Evolutionary conservation across 2,113 vertebrate species (phyloP).

Genomic region (Dendropsophus ebraccatus): DNA sequence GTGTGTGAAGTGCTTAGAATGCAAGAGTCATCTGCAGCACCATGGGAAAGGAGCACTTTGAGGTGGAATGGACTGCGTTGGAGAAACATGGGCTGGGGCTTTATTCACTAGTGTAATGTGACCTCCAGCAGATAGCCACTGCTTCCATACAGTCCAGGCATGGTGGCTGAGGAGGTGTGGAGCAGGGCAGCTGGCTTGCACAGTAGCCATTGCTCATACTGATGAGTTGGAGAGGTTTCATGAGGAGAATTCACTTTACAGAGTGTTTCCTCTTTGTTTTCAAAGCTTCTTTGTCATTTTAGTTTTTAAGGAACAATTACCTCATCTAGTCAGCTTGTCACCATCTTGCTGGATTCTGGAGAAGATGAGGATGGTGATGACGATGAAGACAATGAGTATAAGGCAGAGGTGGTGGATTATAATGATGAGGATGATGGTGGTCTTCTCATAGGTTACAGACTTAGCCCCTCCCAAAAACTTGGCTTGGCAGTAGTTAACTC

Average conservation of each 20-base stretch:
- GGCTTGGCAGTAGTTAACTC: no score
- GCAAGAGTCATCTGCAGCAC: constrained; percentile 85
- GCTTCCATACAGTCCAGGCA: constrained; percentile 82
- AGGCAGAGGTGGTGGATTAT: no score
- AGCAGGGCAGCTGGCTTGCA: constrained; percentile 75
- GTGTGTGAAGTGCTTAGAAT: constrained; percentile 83
- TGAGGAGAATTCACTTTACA: background rate
- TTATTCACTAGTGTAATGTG: constrained; percentile 88
- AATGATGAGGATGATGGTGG: no score
- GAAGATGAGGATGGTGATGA: no score
- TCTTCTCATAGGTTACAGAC: no score
- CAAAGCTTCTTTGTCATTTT: no score
- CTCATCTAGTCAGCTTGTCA: no score
- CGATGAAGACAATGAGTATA: no score
- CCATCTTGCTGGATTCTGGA: no score
- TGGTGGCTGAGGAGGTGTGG: constrained; percentile 76
- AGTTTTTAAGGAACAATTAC: no score
- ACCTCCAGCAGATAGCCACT: constrained; percentile 85
- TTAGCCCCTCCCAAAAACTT: no score
- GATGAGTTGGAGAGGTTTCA: constrained; percentile 63
- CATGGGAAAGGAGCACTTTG: constrained; percentile 84
- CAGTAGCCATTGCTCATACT: constrained; percentile 71
- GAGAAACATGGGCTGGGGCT: constrained; percentile 90
- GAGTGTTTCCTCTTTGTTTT: no score
- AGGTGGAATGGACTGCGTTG: constrained; percentile 86